These are phyloP conservation scores for Capitulum mitella DNA, from an alignment of 2,888 invertebrate genomes.

Conservation along the genomic window DNA sequence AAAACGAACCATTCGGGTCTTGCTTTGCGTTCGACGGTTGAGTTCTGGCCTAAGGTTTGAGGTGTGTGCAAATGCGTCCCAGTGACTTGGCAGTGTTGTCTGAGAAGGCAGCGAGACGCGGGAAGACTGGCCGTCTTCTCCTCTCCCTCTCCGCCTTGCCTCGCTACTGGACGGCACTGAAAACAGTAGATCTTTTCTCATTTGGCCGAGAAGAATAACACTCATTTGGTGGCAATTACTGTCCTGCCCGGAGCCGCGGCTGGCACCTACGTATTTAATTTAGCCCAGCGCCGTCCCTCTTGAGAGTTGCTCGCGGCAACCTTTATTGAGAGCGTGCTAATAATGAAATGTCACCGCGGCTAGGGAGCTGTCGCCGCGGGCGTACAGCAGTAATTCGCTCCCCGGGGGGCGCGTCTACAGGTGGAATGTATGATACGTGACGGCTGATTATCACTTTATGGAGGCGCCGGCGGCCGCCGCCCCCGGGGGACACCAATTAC, in stretches of 20 bases:
- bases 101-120: no score
- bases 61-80: no score
- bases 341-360: slow-evolving; percentile 18
- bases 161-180: not conserved
- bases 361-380: not conserved
- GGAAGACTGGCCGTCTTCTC: no score
- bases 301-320: not conserved
- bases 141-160: not conserved
- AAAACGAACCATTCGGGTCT: no score
- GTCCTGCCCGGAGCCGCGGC: not conserved
- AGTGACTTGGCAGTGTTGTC: no score
- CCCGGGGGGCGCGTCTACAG: not conserved
- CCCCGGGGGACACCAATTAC: slow-evolving; percentile 15
- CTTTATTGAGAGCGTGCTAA: slow-evolving; percentile 21
- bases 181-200: not conserved
- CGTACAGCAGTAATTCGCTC: not conserved
- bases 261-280: slow-evolving; percentile 17
- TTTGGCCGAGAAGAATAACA: not conserved
- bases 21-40: no score
- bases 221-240: not conserved
- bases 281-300: not conserved
- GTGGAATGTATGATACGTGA: slow-evolving; percentile 11
- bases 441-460: slow-evolving; percentile 17
- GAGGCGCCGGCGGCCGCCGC: not conserved
- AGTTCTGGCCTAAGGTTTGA: no score